A percentile compares a stretch with the other conserved stretches of the same genome.
Conservation (phyloP, 2,888 invertebrate genomes). For the Tetramorium bicarinatum region DNA sequence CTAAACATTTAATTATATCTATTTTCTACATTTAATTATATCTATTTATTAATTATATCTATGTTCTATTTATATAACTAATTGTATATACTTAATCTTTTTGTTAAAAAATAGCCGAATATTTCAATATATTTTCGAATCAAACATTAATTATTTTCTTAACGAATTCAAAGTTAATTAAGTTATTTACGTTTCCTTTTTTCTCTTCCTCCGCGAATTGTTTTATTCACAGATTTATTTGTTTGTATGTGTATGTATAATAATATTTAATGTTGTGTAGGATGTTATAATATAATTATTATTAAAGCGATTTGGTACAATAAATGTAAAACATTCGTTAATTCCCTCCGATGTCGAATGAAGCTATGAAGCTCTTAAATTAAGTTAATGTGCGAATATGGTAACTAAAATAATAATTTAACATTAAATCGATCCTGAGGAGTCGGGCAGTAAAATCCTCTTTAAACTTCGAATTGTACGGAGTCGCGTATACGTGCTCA, state of each 20-base stretch:
- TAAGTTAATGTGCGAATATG: neutral
- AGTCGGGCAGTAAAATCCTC: neutral
- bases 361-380: neutral
- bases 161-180: too few species aligned
- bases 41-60: neutral
- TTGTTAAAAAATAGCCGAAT: too few species aligned
- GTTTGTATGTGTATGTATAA: neutral
- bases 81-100: neutral
- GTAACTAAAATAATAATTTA: constrained; percentile 12
- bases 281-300: neutral
- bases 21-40: neutral
- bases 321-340: neutral
- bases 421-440: constrained; percentile 7
- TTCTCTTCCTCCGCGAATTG: too few species aligned
- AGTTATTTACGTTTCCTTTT: too few species aligned
- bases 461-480: constrained; percentile 54
- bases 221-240: neutral
- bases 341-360: neutral
- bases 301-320: neutral
- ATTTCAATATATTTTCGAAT: too few species aligned
- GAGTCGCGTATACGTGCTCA: constrained; percentile 5
- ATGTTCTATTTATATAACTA: neutral
- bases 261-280: neutral
- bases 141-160: too few species aligned
- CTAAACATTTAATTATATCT: neutral